These are phyloP conservation scores for Cartodere bifasciata DNA, from an alignment of 2,888 invertebrate genomes.

Conservation along the genomic window DNA sequence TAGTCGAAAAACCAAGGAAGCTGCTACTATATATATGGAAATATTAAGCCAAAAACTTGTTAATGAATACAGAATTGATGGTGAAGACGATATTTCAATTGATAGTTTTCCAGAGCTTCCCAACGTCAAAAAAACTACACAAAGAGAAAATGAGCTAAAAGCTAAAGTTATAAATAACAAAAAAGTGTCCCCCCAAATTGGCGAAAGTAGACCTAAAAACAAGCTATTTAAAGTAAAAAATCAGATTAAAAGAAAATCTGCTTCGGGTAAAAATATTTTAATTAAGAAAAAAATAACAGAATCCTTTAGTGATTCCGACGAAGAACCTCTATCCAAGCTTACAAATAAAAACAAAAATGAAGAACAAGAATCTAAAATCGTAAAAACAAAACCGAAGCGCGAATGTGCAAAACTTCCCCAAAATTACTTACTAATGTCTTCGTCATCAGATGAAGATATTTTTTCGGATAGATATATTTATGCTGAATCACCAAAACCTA, in stretches of 20 bases:
- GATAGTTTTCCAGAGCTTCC: constrained; percentile 57
- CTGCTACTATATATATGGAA: constrained; percentile 62
- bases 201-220: constrained; percentile 13
- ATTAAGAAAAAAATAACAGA: constrained; percentile 3
- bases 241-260: constrained; percentile 23
- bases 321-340: constrained; percentile 49
- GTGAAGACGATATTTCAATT: constrained; percentile 49
- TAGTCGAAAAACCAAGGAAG: constrained; percentile 60
- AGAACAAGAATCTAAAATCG: constrained; percentile 10
- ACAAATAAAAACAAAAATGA: constrained; percentile 25
- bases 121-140: constrained; percentile 47
- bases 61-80: constrained; percentile 46
- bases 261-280: constrained; percentile 26
- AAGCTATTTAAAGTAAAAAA: constrained; percentile 23
- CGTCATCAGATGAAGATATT: constrained; percentile 38
- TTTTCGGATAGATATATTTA: constrained; percentile 26
- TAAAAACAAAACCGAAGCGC: constrained; percentile 27
- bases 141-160: constrained; percentile 46
- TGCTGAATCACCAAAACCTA: constrained; percentile 5
- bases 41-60: constrained; percentile 56
- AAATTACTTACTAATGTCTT: constrained; percentile 31
- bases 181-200: constrained; percentile 27
- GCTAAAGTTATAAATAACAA: constrained; percentile 28
- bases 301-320: constrained; percentile 48
- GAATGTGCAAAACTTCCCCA: constrained; percentile 32